Base-by-base conservation (phyloP, 2,888 invertebrate genomes). In the Phrixothrix hirtus region DNA sequence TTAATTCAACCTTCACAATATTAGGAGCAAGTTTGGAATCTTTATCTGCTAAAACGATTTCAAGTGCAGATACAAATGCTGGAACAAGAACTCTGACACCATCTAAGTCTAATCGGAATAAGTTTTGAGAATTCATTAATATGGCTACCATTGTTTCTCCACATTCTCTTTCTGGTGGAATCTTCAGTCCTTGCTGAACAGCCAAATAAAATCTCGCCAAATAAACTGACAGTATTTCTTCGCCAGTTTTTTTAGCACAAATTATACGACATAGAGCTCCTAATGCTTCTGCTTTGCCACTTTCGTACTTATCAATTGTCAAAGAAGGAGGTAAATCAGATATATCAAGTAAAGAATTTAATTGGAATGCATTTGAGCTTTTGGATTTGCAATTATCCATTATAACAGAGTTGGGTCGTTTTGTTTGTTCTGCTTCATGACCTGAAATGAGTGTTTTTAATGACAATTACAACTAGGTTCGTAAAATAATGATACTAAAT, bases 201-300 rank as follows among this genome's bases (percentile, higher is more conserved):
- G 94, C 92, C 66, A 95, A 85, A 76, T 95, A 96, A 78, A 96
- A 95, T 37, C 97, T 82, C 6, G 96, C 93, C 65, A 96, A 80
- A 78, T 98, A 98, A 1, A 89, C 90, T 1, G 95, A 92, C 43
- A 93, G 79, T 63, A 99, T 93, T 69, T 90, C 89, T 78, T 96
- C 96, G 29, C 92, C 91, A 1, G 95, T 93, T 76, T 93, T 94
- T 77, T 95, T 95, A 0, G 96, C 89, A 75, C 95, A 96, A 73
- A 99, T 89, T 70, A 98, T 94, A 66, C 96, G 84, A 75, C 98
- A 98, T 13, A 99, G 77, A 1, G 97, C 89, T 13, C 96, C 98
- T 65, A 97, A 82, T 0, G 98, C 97, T 76, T 95, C 95, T 0
- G 98, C 97, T 51, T 93, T 84, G 1, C 98, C 89, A 56, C 88